Conservation (phyloP, 2,888 invertebrate genomes). For the Gymnocheta viridis region DNA sequence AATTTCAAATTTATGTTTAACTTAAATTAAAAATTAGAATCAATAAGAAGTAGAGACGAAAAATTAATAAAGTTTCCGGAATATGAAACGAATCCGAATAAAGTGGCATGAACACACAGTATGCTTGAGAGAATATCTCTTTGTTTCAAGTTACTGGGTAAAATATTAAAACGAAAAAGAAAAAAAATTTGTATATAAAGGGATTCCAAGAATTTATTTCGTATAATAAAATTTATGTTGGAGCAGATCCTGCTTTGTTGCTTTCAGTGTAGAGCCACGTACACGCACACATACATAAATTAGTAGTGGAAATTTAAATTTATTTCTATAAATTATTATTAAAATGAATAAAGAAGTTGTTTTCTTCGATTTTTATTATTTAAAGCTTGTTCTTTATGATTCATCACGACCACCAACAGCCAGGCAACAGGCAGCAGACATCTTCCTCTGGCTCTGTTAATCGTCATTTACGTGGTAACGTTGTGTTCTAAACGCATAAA, state of each 20-base stretch:
- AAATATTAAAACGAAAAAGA: neutral
- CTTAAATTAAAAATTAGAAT: neutral
- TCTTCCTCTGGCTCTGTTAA: neutral
- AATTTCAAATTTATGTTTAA: neutral
- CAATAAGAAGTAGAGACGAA: too few species aligned
- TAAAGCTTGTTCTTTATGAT: conserved; percentile 19
- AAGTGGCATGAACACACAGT: neutral
- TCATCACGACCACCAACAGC: conserved; percentile 37
- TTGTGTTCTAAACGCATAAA: neutral
- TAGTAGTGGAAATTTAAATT: conserved; percentile 6
- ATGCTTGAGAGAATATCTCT: neutral
- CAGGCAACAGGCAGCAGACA: neutral
- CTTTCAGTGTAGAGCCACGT: neutral
- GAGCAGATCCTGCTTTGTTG: conserved; percentile 26
- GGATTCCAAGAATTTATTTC: neutral
- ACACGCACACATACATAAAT: neutral
- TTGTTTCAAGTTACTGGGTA: neutral
- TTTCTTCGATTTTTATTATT: neutral
- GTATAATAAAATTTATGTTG: neutral
- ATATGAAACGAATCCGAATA: neutral
- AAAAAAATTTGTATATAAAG: neutral
- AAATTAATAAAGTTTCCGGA: neutral
- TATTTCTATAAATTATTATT: conserved; percentile 29
- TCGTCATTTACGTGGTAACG: neutral
- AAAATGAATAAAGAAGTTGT: neutral